phyloP scores from a whole-genome alignment of 1,140 invertebrate species.

The Lanistes nyassanus region DNA sequence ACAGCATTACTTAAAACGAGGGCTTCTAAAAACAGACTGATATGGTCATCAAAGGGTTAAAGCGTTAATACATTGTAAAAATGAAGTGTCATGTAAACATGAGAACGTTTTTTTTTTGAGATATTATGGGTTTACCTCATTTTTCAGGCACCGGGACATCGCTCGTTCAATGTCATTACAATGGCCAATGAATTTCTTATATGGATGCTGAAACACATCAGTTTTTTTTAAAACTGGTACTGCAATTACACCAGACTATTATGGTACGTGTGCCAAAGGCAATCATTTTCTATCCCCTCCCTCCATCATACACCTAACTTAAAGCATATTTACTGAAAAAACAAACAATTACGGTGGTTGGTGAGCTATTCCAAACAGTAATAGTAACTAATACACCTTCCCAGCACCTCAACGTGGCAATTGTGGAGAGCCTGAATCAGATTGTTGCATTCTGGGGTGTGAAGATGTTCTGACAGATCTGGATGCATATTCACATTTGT shows the following conservation, averaged over 20 bases:
- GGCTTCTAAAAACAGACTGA: too few relatives aligned
- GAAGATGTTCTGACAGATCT: slow-evolving; percentile 32
- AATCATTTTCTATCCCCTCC: too few relatives aligned
- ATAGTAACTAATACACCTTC: not conserved
- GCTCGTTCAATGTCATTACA: slow-evolving; percentile 27
- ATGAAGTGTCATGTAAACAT: too few relatives aligned
- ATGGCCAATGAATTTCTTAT: slow-evolving; percentile 22
- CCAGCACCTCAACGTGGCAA: slow-evolving; percentile 32
- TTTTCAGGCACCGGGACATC: slow-evolving; percentile 25
- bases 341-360: not conserved
- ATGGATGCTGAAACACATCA: slow-evolving; percentile 19
- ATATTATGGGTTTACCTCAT: slow-evolving; percentile 15
- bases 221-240: not conserved
- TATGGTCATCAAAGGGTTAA: too few relatives aligned
- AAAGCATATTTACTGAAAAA: too few relatives aligned
- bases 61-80: too few relatives aligned
- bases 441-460: slow-evolving; percentile 32
- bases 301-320: too few relatives aligned
- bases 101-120: too few relatives aligned
- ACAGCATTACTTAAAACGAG: too few relatives aligned
- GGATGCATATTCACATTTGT: slow-evolving; percentile 29
- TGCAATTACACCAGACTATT: too few relatives aligned
- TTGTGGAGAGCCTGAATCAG: slow-evolving; percentile 29
- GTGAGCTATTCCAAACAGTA: not conserved
- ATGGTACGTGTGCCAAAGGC: too few relatives aligned